Base-by-base conservation (phyloP, 2,797 vertebrate species). In the Bucorvus abyssinicus region DNA sequence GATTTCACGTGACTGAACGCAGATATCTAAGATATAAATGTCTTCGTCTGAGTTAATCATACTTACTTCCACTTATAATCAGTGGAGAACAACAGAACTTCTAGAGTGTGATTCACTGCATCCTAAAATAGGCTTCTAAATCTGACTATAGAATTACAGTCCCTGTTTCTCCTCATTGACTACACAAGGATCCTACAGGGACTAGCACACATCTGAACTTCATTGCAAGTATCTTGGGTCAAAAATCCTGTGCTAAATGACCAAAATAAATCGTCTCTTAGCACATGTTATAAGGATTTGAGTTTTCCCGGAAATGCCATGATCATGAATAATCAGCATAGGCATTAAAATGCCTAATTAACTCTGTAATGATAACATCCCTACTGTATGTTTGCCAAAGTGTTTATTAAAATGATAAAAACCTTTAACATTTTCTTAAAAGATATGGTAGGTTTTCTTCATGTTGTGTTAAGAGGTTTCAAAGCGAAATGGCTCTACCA, bases 41-140 rank as follows among this genome's bases (percentile, higher is more conserved):
- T 44, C 88, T 80, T 64, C 44, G 67, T 91, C 44, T 80, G 52
- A 59, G 13, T 89, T 91, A 65, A 87, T 94, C 68, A 34, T 89
- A 36, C 59, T 80, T 86, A 9, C 36, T 93, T 89, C 59, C 50
- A 87, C 68, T 90, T 77, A 30, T 9, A 93, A 85, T 88, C 83
- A 67, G 22, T 74, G 56, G 18, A 92, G n/a, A 93, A 36, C 68
- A 86, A 55, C 56, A 83, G 60, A 95, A 93, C 40, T 93, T 96
- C 26, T 50, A 5, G 2, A 87, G 16, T 59, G 12, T 94, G 90
- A 90, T 85, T 91, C 92, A 83, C n/a, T 95, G 22, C 47, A 67
- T 83, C 71, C 82, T 80, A 89, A 90, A 95, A 95, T 87, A 94
- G 60, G 67, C 56, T 91, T 89, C 90, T 93, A 94, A 91, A 94